phyloP scores from a whole-genome alignment of 2,113 vertebrate genomes.

The Malaclemys terrapin region DNA sequence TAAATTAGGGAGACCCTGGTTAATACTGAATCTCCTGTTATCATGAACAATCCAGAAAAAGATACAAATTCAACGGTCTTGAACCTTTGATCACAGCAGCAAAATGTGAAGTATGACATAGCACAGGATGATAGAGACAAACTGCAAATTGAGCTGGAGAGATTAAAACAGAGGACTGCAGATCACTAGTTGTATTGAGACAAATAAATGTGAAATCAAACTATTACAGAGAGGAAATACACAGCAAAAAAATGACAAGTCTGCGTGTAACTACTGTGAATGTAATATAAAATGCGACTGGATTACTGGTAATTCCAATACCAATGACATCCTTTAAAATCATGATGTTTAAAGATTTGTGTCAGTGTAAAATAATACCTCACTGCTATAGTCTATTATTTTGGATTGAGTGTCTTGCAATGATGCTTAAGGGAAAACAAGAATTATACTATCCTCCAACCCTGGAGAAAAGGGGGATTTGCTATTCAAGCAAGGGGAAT shows the following conservation, averaged over 20 bases:
- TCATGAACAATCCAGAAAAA: not conserved
- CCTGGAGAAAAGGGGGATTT: not conserved
- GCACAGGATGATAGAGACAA: not conserved
- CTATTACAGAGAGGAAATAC: not conserved
- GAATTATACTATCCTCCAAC: not conserved
- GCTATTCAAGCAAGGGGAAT: not conserved
- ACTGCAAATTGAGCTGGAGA: not conserved
- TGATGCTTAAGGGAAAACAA: not conserved
- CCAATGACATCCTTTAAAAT: not conserved
- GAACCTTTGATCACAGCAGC: not conserved
- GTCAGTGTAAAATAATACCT: not conserved
- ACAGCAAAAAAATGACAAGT: not conserved
- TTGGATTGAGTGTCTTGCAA: not conserved
- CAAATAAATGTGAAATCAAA: not conserved
- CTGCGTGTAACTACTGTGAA: accelerated
- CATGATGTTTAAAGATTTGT: not conserved
- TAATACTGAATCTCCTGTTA: not conserved
- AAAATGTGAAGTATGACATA: not conserved
- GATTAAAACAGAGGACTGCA: not conserved
- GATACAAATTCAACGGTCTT: not conserved
- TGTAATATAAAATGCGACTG: not conserved
- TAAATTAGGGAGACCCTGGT: not conserved
- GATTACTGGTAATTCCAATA: not conserved
- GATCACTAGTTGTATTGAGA: not conserved
- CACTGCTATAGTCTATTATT: accelerated